These are phyloP conservation scores for Canis aureus DNA, from an alignment of 2,113 vertebrate genomes.

Conservation along the genomic window DNA sequence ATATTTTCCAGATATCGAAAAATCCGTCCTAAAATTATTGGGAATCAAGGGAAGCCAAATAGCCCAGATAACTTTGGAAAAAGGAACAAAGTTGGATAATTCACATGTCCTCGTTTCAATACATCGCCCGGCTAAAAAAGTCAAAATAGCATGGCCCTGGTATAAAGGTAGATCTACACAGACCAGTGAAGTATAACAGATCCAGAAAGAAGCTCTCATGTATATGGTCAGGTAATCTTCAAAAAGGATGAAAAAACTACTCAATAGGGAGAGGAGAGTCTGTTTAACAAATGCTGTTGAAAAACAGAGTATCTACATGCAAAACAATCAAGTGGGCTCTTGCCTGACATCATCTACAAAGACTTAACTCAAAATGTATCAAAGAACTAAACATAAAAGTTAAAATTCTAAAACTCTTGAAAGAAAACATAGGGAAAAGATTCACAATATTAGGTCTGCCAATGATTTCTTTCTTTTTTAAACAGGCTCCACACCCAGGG, in stretches of 20 bases:
- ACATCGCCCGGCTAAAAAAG: background rate
- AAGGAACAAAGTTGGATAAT: background rate
- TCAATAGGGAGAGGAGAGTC: background rate
- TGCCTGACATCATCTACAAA: background rate
- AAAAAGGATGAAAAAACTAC: background rate
- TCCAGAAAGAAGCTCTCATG: background rate
- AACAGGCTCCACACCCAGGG: too few species aligned
- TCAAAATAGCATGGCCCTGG: background rate
- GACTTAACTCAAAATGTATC: background rate
- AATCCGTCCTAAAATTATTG: background rate
- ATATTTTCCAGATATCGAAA: background rate
- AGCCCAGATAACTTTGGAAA: background rate
- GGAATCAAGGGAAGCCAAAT: background rate
- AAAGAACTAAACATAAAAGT: background rate
- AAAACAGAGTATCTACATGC: background rate
- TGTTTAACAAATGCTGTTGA: background rate
- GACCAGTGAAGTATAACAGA: background rate
- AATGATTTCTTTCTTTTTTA: background rate
- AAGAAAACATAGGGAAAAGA: background rate
- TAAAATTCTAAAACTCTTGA: background rate
- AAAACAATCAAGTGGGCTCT: background rate
- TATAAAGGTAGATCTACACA: background rate
- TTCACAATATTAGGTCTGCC: background rate
- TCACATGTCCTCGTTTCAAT: background rate
- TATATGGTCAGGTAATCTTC: background rate